Percentiles rank a stretch among this genome's conserved stretches.
phyloP scores from a whole-genome alignment of 2,888 invertebrate genomes.

The Eupithecia exiguata region DNA sequence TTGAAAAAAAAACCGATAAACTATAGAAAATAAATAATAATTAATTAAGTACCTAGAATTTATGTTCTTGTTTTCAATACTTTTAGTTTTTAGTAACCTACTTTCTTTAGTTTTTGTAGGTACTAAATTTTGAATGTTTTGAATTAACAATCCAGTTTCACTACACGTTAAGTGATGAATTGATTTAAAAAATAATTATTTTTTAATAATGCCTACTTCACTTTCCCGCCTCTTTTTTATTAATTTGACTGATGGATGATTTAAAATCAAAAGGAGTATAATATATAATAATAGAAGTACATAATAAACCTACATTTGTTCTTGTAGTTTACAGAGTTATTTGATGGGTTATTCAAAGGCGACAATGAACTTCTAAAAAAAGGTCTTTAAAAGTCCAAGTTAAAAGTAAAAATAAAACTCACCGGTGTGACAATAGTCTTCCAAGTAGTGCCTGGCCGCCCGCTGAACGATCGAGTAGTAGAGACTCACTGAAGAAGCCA shows the following conservation, averaged over 20 bases:
- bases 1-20: not conserved
- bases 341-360: not conserved
- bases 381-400: not conserved
- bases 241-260: not conserved
- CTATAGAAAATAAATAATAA: not conserved
- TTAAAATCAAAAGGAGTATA: not conserved
- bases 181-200: not conserved
- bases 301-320: no score
- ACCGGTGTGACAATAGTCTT: constrained; percentile 88
- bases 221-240: not conserved
- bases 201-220: not conserved
- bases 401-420: constrained; percentile 49
- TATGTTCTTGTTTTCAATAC: not conserved
- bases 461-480: constrained; percentile 88
- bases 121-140: no score
- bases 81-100: not conserved
- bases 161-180: not conserved
- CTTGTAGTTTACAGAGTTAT: not conserved
- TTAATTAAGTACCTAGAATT: not conserved
- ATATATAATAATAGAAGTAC: no score
- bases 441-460: constrained; percentile 86
- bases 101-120: no score
- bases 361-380: not conserved
- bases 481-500: constrained; percentile 87
- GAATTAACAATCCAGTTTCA: not conserved